Percentiles rank a stretch among this genome's conserved stretches.
These are phyloP conservation scores for Seriola rivoliana DNA, from an alignment of 2,113 vertebrate genomes.

Conservation along the genomic window DNA sequence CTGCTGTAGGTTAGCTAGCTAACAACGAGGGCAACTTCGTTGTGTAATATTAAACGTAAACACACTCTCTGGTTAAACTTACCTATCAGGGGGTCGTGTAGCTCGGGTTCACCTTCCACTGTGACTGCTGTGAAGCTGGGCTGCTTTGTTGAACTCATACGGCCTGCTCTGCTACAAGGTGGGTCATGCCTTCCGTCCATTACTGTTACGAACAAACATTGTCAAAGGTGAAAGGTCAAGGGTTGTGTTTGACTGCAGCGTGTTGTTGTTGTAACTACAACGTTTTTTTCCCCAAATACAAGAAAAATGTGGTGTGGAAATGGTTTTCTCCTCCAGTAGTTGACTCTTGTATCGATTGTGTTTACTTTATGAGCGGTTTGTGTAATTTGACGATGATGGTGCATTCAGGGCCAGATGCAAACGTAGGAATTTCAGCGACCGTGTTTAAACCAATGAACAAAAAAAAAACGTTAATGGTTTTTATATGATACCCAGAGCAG, in stretches of 20 bases:
- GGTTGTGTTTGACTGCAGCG: not conserved
- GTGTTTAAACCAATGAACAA: not conserved
- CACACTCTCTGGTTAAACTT: not conserved
- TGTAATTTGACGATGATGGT: not conserved
- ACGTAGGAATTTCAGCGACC: not conserved
- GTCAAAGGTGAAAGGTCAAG: conserved; percentile 63
- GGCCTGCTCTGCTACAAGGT: conserved; percentile 38
- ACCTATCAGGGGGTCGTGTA: conserved; percentile 24
- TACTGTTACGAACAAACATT: conserved; percentile 32
- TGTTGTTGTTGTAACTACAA: rapidly evolving
- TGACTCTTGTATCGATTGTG: not conserved
- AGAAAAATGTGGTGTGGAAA: rapidly evolving
- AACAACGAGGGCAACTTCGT: not conserved
- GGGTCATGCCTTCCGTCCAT: conserved; percentile 63
- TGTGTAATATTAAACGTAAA: not conserved
- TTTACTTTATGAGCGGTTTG: conserved; percentile 5
- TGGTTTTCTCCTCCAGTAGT: rapidly evolving
- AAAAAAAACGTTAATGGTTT: no score
- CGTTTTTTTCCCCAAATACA: not conserved
- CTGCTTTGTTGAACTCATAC: conserved; percentile 3
- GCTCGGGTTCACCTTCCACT: not conserved
- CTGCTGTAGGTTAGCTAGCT: conserved; percentile 16
- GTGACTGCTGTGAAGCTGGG: not conserved
- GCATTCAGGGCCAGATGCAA: not conserved
- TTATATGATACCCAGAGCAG: not conserved